Percentiles rank a stretch among this genome's conserved stretches.
These are phyloP conservation scores for Echinometra lucunter DNA, from an alignment of 53 echinoderm and acorn worm species.

Conservation along the genomic window DNA sequence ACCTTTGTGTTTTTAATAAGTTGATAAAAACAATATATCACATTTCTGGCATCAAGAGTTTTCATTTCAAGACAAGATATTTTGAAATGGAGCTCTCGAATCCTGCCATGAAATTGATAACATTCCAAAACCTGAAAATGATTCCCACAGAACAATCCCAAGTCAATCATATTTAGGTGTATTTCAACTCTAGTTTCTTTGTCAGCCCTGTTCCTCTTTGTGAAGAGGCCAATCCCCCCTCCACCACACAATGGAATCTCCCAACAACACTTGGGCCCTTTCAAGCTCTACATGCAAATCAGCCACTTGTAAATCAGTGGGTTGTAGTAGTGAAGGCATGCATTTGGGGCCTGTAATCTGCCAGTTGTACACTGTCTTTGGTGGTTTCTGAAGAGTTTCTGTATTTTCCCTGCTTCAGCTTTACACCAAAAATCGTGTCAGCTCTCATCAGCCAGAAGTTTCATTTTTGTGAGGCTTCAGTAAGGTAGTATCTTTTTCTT, in stretches of 20 bases:
- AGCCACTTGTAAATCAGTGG: background rate
- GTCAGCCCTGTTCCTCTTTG: background rate
- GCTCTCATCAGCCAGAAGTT: background rate
- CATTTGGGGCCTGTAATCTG: background rate
- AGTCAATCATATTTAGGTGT: conserved; percentile 2
- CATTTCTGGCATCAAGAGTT: background rate
- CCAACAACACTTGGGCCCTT: background rate
- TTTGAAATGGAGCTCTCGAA: conserved; percentile 27
- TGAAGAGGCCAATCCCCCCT: background rate
- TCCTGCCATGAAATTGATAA: conserved; percentile 34
- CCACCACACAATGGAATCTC: conserved; percentile 7
- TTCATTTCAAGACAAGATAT: conserved; percentile 1
- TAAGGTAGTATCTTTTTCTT: background rate
- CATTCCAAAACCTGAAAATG: background rate
- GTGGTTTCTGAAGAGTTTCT: background rate
- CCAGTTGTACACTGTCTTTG: background rate
- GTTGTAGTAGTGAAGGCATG: background rate
- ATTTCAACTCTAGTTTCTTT: background rate
- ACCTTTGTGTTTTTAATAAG: background rate
- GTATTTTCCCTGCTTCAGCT: background rate
- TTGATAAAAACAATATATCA: conserved; percentile 34
- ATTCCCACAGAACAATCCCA: background rate
- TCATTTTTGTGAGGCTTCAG: background rate
- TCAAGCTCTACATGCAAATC: background rate
- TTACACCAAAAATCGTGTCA: background rate